Evolutionary conservation across 2,888 invertebrate genomes (phyloP), one percentile per base, ranked within the genome.

Genomic region (Slavum lentiscoides): DNA sequence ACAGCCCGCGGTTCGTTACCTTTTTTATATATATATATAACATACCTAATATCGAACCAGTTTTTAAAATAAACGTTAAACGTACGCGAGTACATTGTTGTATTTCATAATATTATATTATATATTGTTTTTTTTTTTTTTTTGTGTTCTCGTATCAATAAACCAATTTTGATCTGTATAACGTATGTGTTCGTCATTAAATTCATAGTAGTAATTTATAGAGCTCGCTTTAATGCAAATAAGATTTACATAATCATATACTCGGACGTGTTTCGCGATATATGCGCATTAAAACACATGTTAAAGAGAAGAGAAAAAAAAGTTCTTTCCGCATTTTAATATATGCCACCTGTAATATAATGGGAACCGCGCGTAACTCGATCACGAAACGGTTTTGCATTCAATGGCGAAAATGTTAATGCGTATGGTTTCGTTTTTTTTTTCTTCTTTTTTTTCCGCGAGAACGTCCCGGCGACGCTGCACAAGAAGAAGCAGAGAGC

Each of bases 361-460:
- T 23, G 23, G 66, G 19, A 58, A 66, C 74, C 70, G 53, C 55
- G 53, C 43, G 74, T 58, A 74, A 74, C 74, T 70, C 70, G 77
- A 77, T 70, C 77, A 77, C 70, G 70, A 77, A 62, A 70, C 62
- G 21, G 69, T 77, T 77, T 77, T 77, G 77, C 77, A 77, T 70
- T 77, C 77, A 77, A 77, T 77, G 70, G 77, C 49, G 37, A 69
- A 70, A 30, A 30, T 30, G 30, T 77, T 77, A 77, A 77, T 77
- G 77, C 70, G 64, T 70, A 77, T 77, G 37, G 53, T 49, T 70
- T 69, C 53, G 69, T 69, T 69, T 62, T 77, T 69, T 30, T 30
- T 30, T 30, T 30, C 30, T 30, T 30, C 4, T 30, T 30, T 2
- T 30, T 30, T 30, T 30, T 30, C 4, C 30, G 30, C 37, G 37